Evolutionary conservation across 2,888 invertebrate genomes (phyloP).

Genomic region (Hipparchia sbordonii): DNA sequence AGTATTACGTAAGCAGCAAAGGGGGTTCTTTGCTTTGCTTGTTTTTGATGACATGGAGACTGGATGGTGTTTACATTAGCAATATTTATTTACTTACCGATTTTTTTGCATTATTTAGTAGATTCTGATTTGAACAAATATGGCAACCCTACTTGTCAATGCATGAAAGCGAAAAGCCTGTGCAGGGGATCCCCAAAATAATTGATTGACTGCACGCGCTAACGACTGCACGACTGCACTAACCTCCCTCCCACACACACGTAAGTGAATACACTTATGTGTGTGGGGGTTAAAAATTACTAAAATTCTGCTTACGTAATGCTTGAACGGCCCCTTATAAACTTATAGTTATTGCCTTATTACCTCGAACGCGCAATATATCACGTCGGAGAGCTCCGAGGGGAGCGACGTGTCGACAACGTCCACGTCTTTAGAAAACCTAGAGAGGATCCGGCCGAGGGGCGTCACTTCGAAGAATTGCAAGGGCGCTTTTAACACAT

Average conservation of each 20-base stretch:
- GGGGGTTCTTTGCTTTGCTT: neutral
- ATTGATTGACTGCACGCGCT: neutral
- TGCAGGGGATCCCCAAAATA: neutral
- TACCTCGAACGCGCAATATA: conserved; percentile 90
- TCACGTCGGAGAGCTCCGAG: conserved; percentile 85
- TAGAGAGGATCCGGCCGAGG: conserved; percentile 87
- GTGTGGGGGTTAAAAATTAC: neutral
- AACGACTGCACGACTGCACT: too few species aligned
- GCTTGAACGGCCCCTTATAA: neutral
- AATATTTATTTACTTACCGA: neutral
- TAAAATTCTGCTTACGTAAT: neutral
- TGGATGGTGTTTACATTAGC: neutral
- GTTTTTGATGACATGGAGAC: too few species aligned
- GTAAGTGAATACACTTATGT: too few species aligned
- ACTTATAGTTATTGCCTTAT: conserved; percentile 44
- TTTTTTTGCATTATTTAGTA: neutral
- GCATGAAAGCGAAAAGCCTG: neutral
- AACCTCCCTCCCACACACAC: too few species aligned
- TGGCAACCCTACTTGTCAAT: neutral
- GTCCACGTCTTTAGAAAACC: conserved; percentile 90
- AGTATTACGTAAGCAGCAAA: too few species aligned
- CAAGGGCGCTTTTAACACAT: conserved; percentile 86
- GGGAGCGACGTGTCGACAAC: conserved; percentile 87
- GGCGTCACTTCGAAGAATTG: conserved; percentile 92
- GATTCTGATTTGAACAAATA: neutral